Evolutionary conservation across 2,888 invertebrate genomes (phyloP).

Genomic region (Teinopalpus imperialis): DNA sequence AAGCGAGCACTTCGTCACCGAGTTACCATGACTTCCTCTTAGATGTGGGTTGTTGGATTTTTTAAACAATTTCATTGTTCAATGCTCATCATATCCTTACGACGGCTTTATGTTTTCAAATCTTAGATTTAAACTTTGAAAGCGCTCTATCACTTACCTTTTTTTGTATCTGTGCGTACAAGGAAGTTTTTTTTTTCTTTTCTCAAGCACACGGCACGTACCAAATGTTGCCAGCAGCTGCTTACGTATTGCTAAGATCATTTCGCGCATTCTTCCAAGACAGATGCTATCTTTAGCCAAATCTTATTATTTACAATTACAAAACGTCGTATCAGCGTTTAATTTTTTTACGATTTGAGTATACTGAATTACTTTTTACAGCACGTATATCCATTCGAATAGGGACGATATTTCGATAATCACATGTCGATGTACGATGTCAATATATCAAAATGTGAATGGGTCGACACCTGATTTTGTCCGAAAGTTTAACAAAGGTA

Average conservation of each 20-base stretch:
- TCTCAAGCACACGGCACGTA: slow-evolving; percentile 64
- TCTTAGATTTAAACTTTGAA: background rate
- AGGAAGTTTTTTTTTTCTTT: slow-evolving; percentile 15
- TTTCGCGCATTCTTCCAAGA: slow-evolving; percentile 66
- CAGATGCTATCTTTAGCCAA: slow-evolving; percentile 43
- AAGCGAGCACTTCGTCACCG: too few relatives aligned
- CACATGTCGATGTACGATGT: background rate
- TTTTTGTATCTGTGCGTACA: background rate
- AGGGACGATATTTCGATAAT: background rate
- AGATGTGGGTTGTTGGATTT: too few relatives aligned
- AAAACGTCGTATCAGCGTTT: slow-evolving; percentile 37
- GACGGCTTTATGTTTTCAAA: background rate
- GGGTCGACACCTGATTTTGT: slow-evolving; percentile 28
- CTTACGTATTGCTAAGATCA: slow-evolving; percentile 50
- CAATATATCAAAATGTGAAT: slow-evolving; percentile 6
- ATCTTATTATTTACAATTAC: slow-evolving; percentile 32
- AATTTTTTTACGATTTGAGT: background rate
- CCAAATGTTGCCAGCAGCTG: slow-evolving; percentile 76
- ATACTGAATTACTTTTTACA: background rate
- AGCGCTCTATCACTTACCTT: background rate
- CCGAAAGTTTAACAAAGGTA: slow-evolving; percentile 35
- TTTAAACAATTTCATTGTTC: too few relatives aligned
- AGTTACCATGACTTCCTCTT: too few relatives aligned
- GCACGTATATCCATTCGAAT: background rate
- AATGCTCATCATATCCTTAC: too few relatives aligned